These are phyloP conservation scores for Naja naja DNA, from an alignment of 2,113 vertebrate species.

Conservation along the genomic window DNA sequence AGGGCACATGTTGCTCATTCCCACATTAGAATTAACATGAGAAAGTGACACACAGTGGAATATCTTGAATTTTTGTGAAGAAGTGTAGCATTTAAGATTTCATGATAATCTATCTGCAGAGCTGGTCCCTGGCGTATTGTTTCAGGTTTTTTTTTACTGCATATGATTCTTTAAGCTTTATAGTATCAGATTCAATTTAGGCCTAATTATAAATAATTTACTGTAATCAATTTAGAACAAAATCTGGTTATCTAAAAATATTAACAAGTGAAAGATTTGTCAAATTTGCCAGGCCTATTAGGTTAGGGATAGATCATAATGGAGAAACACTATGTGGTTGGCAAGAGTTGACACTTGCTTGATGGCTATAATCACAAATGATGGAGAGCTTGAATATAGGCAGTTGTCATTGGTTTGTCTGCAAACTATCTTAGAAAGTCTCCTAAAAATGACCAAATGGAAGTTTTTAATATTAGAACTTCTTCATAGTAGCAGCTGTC, in stretches of 20 bases:
- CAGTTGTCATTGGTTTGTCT: background rate
- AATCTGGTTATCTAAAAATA: background rate
- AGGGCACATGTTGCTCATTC: background rate
- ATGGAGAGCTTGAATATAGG: background rate
- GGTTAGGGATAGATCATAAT: background rate
- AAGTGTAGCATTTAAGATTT: background rate
- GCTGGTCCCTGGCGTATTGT: background rate
- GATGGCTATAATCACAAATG: background rate
- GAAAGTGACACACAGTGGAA: background rate
- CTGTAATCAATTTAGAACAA: background rate
- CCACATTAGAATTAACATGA: background rate
- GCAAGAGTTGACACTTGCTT: background rate
- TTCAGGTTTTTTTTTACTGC: background rate
- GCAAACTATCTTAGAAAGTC: background rate
- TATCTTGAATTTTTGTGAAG: background rate
- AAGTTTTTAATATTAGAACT: background rate
- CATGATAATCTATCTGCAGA: background rate
- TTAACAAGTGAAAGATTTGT: background rate
- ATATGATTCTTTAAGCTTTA: background rate
- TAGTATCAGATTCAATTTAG: background rate
- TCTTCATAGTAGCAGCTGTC: background rate
- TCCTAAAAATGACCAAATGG: background rate
- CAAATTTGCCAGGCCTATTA: background rate
- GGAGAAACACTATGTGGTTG: background rate
- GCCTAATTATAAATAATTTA: background rate